Base-by-base conservation (phyloP, 2,113 vertebrate species). In the Apaloderma vittatum region DNA sequence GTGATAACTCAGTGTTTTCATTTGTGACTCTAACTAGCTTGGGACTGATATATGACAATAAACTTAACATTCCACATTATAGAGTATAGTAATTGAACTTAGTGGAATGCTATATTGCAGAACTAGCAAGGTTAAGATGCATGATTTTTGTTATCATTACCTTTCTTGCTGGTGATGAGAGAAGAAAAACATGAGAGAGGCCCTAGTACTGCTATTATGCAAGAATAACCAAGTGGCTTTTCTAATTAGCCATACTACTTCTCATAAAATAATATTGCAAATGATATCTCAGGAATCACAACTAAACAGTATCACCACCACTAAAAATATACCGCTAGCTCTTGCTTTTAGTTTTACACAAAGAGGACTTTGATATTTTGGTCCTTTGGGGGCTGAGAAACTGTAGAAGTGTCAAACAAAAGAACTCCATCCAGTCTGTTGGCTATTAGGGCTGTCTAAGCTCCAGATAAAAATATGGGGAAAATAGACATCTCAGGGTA, bases 1-100 rank as follows among this genome's bases (percentile, higher is more conserved):
- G 37, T 77, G 57, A 73, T 83, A 85, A 82, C 17, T 52, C 19
- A 26, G 2, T 65, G 23, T 88, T 93, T 98, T 77, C 46, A 63
- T 88, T 85, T 90, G 63, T 86, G 81, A 61, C 66, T 96, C 67
- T 72, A 78, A 94, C 80, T 83, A 93, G 19, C 55, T 86, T 61
- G n/a, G 19, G 32, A 62, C 27, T 62, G 58, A 93, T 90, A 75
- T 11, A 93, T 79, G 73, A 77, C 37, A 34, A 61, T 58, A 83
- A 78, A 86, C 20, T 65, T 68, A 91, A 59, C 37, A 79, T 84
- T 88, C 45, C 85, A 2, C 37, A 15, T 29, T 22, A 71, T 70
- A 83, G 30, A 78, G 12, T 22, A 59, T 32, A 15, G 22, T 21
- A 29, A 51, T 32, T 85, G 19, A 92, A 93, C n/a, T 78, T 55